Conservation (phyloP, 2,113 vertebrate species). For the Hemicordylus capensis region DNA sequence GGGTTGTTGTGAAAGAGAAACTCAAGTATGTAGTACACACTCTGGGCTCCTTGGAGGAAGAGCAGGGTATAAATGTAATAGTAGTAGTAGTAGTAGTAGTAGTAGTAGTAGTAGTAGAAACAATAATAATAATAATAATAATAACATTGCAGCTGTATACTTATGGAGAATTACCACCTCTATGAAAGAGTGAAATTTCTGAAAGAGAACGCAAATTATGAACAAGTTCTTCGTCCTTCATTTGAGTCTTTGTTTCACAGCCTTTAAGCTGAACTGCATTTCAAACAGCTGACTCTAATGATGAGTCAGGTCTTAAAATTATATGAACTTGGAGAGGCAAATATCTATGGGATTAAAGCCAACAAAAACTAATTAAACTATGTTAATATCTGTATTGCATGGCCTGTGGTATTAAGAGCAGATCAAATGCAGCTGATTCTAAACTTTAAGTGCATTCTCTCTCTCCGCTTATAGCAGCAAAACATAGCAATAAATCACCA, state of each 20-base stretch:
- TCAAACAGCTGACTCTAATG: background rate
- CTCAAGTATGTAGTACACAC: no score
- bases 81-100: no score
- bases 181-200: background rate
- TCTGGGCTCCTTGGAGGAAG: no score
- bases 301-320: conserved; percentile 14
- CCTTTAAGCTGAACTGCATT: background rate
- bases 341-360: background rate
- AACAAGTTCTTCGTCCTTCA: background rate
- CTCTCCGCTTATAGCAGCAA: background rate
- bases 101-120: no score
- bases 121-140: no score
- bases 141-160: accelerated
- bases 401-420: background rate
- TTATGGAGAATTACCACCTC: background rate
- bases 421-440: background rate
- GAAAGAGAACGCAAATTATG: background rate
- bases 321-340: conserved; percentile 31
- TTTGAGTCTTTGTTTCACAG: background rate
- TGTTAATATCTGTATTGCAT: conserved; percentile 5
- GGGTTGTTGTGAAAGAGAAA: no score
- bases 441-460: background rate
- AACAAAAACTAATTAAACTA: conserved; percentile 15
- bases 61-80: no score
- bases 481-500: conserved; percentile 6